Base-by-base conservation (phyloP, 1,140 invertebrate species). In the Aphidius gifuensis region DNA sequence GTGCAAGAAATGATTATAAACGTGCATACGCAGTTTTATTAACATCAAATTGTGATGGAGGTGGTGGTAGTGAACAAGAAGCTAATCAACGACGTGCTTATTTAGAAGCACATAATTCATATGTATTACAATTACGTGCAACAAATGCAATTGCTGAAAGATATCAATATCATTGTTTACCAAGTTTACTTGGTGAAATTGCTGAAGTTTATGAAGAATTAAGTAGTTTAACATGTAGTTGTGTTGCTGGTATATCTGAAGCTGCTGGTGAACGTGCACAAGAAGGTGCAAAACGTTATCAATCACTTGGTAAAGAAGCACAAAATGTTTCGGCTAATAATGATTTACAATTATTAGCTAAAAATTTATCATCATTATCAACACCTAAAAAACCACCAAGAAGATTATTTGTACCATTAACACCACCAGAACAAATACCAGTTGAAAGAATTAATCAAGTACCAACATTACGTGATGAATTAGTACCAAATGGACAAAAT, bases 21-120 rank as follows among this genome's bases (percentile, higher is more conserved):
- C 86, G 88, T 51, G 89, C 93, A 44, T 93, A 93, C 74, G 82
- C 89, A 62, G 84, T 86, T 50, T 88, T 94, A 72, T 83, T 86
- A 72, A 88, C 83, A 64, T 71, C 48, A 51, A 74, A 76, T 38
- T 57, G 63, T 5, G 55, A 58, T 0, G 53, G 42, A 5, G 6
- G 2, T 3, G 5, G 4, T 39, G 38, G n/a, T 8, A 55, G 53
- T 43, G 86, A 86, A 61, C 85, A 86, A 56, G 86, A 86, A 9
- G 47, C 39, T 6, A 53, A 45, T 48, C 78, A 93, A 61, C 89
- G 89, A 43, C 75, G 76, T 45, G 85, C 86, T 46, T 96, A 96
- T 78, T 88, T 93, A 70, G 93, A 96, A 74, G 88, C 91, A 9
- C 95, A 98, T 83, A 98, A 97, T 80, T 88, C 88, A 50, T 97